These are phyloP conservation scores for Indicator maculatus DNA, from an alignment of 2,113 vertebrate species.

Conservation along the genomic window DNA sequence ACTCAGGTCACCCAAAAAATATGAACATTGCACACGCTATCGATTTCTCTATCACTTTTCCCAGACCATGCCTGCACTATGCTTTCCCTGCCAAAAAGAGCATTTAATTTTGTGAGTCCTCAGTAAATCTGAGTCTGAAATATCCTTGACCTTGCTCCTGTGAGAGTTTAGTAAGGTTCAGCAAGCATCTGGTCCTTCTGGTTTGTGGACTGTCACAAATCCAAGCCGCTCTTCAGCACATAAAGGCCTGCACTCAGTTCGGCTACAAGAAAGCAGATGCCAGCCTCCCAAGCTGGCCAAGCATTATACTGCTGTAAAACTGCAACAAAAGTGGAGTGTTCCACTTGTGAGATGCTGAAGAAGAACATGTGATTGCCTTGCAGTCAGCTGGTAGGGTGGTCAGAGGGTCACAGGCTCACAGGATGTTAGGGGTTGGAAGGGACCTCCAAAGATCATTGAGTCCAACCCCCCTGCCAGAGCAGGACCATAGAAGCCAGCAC, in stretches of 20 bases:
- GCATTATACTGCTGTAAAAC: neutral
- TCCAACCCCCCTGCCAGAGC: too few relatives aligned
- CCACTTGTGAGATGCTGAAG: neutral
- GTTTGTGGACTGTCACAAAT: constrained; percentile 9
- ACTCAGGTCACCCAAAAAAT: neutral
- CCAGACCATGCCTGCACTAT: neutral
- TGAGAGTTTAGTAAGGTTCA: neutral
- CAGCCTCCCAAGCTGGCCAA: neutral
- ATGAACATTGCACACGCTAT: neutral
- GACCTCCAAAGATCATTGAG: too few relatives aligned
- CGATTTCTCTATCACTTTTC: neutral
- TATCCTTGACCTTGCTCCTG: neutral
- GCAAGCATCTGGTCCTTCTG: neutral
- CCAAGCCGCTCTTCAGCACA: neutral
- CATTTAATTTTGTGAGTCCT: constrained; percentile 15
- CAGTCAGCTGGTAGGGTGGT: neutral
- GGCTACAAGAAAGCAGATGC: neutral
- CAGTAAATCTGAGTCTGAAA: constrained; percentile 12
- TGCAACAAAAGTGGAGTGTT: neutral
- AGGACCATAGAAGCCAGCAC: too few relatives aligned
- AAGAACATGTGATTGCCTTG: neutral
- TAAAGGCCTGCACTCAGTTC: neutral
- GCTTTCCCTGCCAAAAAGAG: neutral
- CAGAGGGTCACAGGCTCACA: neutral
- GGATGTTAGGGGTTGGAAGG: too few relatives aligned